A percentile compares a stretch with the other conserved stretches of the same genome.
Conservation (phyloP, 2,888 invertebrate genomes). For the Chirona hameri region DNA sequence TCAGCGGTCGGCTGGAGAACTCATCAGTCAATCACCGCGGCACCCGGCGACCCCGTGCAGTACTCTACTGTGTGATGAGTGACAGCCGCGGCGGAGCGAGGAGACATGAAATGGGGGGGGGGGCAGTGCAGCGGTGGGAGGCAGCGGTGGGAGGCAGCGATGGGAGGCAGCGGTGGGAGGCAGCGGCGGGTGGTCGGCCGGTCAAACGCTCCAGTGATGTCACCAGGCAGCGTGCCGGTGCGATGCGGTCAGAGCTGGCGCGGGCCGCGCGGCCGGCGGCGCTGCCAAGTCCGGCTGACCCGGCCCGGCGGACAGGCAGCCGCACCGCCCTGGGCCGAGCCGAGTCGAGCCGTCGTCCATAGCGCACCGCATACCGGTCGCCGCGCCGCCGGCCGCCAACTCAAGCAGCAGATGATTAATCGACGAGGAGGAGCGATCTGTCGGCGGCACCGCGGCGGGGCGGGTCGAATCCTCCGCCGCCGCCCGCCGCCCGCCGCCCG, state of each 20-base stretch:
- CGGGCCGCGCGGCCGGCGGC: neutral
- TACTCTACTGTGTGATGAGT: too few relatives aligned
- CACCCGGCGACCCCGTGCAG: too few relatives aligned
- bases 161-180: neutral
- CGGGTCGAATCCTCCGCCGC: neutral
- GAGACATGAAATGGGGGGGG: neutral
- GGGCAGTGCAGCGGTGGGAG: neutral
- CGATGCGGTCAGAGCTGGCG: neutral
- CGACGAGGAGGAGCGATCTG: neutral
- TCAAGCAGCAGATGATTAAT: neutral
- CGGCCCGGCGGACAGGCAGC: neutral
- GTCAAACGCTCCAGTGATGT: neutral
- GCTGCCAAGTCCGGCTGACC: neutral
- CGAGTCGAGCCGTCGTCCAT: too few relatives aligned
- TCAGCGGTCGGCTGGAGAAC: too few relatives aligned
- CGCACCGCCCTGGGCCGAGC: neutral
- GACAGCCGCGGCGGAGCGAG: neutral
- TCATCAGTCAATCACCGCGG: too few relatives aligned
- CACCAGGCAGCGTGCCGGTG: too few relatives aligned
- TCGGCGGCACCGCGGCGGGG: neutral
- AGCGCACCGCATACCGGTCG: neutral
- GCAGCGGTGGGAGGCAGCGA: neutral
- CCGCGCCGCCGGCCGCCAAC: neutral
- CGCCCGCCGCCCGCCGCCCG: neutral
- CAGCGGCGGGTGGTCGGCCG: neutral